phyloP scores from a whole-genome alignment of 2,888 invertebrate genomes.

The Agrotis segetum region DNA sequence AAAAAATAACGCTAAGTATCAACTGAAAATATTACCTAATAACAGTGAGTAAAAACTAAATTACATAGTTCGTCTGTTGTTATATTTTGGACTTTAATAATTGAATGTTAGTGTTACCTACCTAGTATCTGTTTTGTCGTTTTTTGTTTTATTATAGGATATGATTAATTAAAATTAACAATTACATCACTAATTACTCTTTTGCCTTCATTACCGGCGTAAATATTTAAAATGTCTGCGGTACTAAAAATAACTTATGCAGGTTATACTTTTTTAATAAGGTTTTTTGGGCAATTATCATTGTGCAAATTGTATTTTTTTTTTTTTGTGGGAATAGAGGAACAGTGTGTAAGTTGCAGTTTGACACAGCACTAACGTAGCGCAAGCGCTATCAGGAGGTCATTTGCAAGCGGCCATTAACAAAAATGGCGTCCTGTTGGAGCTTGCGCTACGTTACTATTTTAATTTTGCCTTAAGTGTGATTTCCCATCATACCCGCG shows the following conservation, averaged over 20 bases:
- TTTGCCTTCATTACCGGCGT: neutral
- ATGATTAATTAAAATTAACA: conserved; percentile 24
- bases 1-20: conserved; percentile 27
- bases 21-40: conserved; percentile 23
- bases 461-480: no score
- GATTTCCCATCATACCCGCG: no score
- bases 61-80: conserved; percentile 40
- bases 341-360: no score
- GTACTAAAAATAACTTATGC: neutral
- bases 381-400: no score
- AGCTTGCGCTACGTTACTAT: no score
- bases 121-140: conserved; percentile 12
- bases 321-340: no score
- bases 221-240: neutral
- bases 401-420: no score
- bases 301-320: neutral
- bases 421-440: no score
- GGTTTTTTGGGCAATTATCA: neutral
- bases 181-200: conserved; percentile 29
- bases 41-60: conserved; percentile 44
- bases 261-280: neutral
- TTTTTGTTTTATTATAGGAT: conserved; percentile 26
- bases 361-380: no score
- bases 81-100: conserved; percentile 39
- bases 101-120: conserved; percentile 16